phyloP scores from a whole-genome alignment of 53 echinoderm and acorn worm species.

The Actinopyga echinites region DNA sequence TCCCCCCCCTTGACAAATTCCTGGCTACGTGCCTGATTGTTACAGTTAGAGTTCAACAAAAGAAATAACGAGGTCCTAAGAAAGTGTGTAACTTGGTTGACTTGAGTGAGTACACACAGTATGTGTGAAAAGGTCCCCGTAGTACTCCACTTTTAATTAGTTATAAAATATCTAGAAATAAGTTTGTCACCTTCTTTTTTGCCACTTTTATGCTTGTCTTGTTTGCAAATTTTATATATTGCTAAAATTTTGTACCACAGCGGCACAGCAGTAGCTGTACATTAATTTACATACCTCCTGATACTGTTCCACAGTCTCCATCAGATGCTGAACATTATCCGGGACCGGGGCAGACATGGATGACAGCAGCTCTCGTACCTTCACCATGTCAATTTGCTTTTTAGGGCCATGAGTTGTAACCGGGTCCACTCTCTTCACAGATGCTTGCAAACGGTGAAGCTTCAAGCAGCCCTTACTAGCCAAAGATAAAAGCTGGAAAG shows the following conservation, averaged over 20 bases:
- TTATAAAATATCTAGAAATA: no score
- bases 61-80: no score
- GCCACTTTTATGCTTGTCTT: no score
- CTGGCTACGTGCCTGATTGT: no score
- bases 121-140: no score
- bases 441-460: slow-evolving; percentile 45
- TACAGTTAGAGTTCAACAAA: no score
- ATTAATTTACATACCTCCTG: slow-evolving; percentile 63
- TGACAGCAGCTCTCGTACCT: slow-evolving; percentile 70
- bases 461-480: slow-evolving; percentile 66
- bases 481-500: slow-evolving; percentile 76
- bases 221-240: no score
- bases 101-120: no score
- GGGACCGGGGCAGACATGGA: slow-evolving; percentile 66
- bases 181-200: no score
- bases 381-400: slow-evolving; percentile 71
- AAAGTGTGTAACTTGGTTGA: no score
- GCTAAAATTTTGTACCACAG: neutral
- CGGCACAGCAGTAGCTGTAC: neutral
- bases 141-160: no score
- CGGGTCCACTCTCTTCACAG: slow-evolving; percentile 4
- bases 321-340: slow-evolving; percentile 72
- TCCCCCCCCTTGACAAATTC: no score
- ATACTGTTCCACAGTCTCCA: slow-evolving; percentile 86
- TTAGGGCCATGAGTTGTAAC: slow-evolving; percentile 6